Evolutionary conservation across 2,888 invertebrate species (phyloP), one percentile per base, ranked within the genome.

Genomic region (Ochropacha duplaris): DNA sequence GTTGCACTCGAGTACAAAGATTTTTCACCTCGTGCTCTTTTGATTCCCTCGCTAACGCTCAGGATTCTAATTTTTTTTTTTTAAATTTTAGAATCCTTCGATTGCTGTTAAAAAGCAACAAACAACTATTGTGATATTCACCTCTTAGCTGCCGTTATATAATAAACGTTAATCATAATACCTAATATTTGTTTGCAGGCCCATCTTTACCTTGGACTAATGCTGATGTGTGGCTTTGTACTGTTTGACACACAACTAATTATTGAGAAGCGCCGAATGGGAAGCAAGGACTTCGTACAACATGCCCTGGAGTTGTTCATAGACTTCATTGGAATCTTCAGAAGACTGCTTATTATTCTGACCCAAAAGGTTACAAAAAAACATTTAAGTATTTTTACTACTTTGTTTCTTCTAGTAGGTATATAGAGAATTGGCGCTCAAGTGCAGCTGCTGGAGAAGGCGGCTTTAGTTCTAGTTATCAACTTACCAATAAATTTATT

Each of bases 241-340:
- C 94, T 99, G 65, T 99, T 97, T 79, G 99, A 99, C 88, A 99
- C 99, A n/a, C 99, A 99, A 91, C 92, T 97, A 68, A 99, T 99
- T 71, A 96, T 99, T 75, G 98, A 98, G 88, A 99, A 99, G 86
- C 95, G 96, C 71, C 95, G 97, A 65, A 94, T 94, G 88, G 99
- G 99, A 61, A 98, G 95, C 93, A 97, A 96, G 84, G 99, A 99
- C 91, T 99, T 97, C 85, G 96, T 99, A 68, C 94, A 95, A 86
- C 99, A 99, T 87, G 96, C 98, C 14, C 94, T 99, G 69, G 98
- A 98, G 81, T 93, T 99, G 65, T 99, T 99, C 94, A 95, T 99
- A 79, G 99, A 99, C 88, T 96, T 99, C 81, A 94, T 99, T 87
- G 96, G 97, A 76, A 95, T 99, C 83, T 99, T 99, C 96, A 96